Evolutionary conservation across 2,113 vertebrate genomes (phyloP).

Genomic region (Thalassoma bifasciatum): DNA sequence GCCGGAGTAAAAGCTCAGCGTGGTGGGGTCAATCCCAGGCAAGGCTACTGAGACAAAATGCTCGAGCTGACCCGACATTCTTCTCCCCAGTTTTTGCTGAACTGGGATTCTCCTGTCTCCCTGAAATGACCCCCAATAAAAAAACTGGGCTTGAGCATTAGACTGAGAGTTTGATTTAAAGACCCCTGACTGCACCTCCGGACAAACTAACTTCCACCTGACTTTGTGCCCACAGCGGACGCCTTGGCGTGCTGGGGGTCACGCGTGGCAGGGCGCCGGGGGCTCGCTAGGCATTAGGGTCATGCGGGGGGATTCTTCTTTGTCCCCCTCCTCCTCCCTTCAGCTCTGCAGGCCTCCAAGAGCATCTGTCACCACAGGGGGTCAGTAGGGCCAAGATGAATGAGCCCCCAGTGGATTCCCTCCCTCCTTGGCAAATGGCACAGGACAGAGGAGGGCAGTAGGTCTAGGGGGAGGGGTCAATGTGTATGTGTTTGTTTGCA

Average conservation of each 20-base stretch:
- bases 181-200: background rate
- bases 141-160: constrained; percentile 51
- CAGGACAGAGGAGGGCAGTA: constrained; percentile 87
- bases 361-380: constrained; percentile 96
- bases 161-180: constrained; percentile 34
- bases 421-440: constrained; percentile 95
- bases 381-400: constrained; percentile 93
- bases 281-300: constrained; percentile 63
- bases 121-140: constrained; percentile 79
- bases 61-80: constrained; percentile 78
- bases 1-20: constrained; percentile 75
- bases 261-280: constrained; percentile 68
- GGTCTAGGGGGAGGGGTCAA: constrained; percentile 77
- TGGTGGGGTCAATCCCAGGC: constrained; percentile 77
- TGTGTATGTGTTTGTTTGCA: constrained; percentile 65
- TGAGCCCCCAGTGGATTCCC: constrained; percentile 93
- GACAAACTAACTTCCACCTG: constrained; percentile 40
- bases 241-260: constrained; percentile 64
- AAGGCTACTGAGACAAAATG: constrained; percentile 74
- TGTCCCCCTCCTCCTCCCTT: constrained; percentile 66
- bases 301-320: constrained; percentile 86
- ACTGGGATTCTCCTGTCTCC: constrained; percentile 46
- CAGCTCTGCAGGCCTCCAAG: constrained; percentile 86
- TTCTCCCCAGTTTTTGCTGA: constrained; percentile 66
- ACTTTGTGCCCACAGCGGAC: constrained; percentile 37